These are phyloP conservation scores for Serrognathus titanus DNA, from an alignment of 2,888 invertebrate species.

Conservation along the genomic window DNA sequence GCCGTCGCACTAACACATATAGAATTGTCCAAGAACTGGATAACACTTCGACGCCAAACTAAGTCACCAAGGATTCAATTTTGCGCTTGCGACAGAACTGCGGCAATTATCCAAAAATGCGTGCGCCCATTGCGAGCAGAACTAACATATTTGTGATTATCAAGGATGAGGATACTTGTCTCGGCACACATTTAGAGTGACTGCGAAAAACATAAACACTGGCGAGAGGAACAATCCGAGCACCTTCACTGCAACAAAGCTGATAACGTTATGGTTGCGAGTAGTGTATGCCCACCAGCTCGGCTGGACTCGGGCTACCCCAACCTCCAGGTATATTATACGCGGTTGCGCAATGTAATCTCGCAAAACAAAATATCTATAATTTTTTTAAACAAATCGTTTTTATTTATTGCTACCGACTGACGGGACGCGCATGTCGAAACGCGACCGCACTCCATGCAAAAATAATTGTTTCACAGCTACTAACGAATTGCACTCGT, in stretches of 20 bases:
- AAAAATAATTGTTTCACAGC: too few species aligned
- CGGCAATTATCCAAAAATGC: not conserved
- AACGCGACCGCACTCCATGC: not conserved
- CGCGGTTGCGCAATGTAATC: conserved; percentile 33
- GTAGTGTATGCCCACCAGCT: conserved; percentile 26
- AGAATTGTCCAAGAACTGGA: conserved; percentile 3
- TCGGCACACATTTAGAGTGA: not conserved
- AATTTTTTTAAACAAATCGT: conserved; percentile 10
- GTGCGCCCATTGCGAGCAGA: not conserved
- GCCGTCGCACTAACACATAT: conserved; percentile 17
- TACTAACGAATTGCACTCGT: too few species aligned
- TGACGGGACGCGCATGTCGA: not conserved
- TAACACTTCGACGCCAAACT: not conserved
- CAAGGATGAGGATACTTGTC: not conserved
- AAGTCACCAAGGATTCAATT: not conserved
- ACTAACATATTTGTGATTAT: too few species aligned
- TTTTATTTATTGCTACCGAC: conserved; percentile 2
- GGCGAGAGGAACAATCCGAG: conserved; percentile 14
- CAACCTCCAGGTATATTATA: conserved; percentile 26
- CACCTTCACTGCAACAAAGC: conserved; percentile 24
- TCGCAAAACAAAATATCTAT: conserved; percentile 28
- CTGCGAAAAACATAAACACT: conserved; percentile 1
- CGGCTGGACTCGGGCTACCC: conserved; percentile 30
- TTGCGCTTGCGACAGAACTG: not conserved
- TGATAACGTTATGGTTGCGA: conserved; percentile 33